Evolutionary conservation across 2,113 vertebrate species (phyloP), one percentile per base, ranked within the genome.

Genomic region (Heliornis fulica): DNA sequence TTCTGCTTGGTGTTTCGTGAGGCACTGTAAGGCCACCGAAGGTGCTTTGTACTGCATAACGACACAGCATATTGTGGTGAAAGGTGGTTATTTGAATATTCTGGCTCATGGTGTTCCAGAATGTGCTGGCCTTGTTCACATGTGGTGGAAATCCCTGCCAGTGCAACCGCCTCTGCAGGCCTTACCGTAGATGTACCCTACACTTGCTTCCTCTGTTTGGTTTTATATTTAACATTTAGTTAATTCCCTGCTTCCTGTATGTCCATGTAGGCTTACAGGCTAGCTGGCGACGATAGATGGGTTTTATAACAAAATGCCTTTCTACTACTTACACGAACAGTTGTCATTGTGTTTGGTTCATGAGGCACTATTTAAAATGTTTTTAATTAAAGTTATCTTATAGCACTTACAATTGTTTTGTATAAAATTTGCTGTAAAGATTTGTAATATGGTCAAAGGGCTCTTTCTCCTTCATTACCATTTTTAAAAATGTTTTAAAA

Each of bases 361-460:
- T 90, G 97, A 99, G 98, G 99, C 99, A 99, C 98, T 99, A 99
- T 99, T 99, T 98, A 97, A 97, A 92, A 90, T 98, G 71, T 98
- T 98, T 98, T 98, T 97, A 97, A 98, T 90, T 86, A 88, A 95
- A 94, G 78, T 90, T 96, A 95, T 98, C 98, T 98, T 98, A 98
- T 99, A 99, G 99, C 99, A 99, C 99, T 99, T 99, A 99, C 98
- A 98, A 98, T 98, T 94, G 92, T 96, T 98, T 98, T 98, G 98
- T 99, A 98, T 98, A 98, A 98, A 98, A 98, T 98, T 99, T 98
- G 94, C 87, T 98, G 97, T 98, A 98, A 98, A 98, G 94, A 97
- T 97, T 98, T 98, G 97, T 98, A 98, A 98, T 97, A 95, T 97
- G 95, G 96, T 97, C 97, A 97, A 98, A 98, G 98, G 98, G 98